Conservation (phyloP, 2,797 vertebrate species). For the Halcyon chelicuti region DNA sequence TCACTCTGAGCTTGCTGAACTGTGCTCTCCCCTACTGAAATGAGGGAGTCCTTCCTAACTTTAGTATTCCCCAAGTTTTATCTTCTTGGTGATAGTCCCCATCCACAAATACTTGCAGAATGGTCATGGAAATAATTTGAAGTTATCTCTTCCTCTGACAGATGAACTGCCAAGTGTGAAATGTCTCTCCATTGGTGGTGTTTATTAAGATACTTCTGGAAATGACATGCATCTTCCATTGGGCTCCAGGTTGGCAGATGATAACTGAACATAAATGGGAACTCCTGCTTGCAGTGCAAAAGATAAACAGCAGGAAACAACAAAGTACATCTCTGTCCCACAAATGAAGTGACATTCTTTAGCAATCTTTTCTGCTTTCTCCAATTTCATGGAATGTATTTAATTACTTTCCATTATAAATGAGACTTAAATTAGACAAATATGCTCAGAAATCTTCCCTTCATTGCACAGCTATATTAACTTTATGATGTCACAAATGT, state of each 20-base stretch:
- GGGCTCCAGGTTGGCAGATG: slow-evolving; percentile 29
- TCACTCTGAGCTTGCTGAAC: neutral
- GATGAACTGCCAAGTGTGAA: slow-evolving; percentile 55
- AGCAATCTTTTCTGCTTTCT: slow-evolving; percentile 27
- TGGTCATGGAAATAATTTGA: slow-evolving; percentile 33
- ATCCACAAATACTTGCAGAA: slow-evolving; percentile 28
- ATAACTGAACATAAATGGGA: slow-evolving; percentile 55
- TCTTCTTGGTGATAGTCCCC: neutral
- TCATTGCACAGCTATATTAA: slow-evolving; percentile 34
- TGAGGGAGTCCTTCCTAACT: neutral
- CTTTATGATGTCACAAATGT: slow-evolving; percentile 55
- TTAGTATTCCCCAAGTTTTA: neutral
- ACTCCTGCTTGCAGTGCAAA: slow-evolving; percentile 44
- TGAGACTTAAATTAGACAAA: slow-evolving; percentile 60
- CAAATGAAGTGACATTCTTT: slow-evolving; percentile 1
- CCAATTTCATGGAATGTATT: slow-evolving; percentile 41
- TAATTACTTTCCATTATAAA: slow-evolving; percentile 58
- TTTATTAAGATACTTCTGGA: slow-evolving; percentile 63
- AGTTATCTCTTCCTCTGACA: slow-evolving; percentile 54
- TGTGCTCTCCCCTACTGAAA: neutral
- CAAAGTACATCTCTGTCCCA: slow-evolving; percentile 28
- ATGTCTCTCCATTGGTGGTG: slow-evolving; percentile 42
- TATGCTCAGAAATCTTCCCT: slow-evolving; percentile 31
- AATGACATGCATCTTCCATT: slow-evolving; percentile 55
- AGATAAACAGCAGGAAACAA: slow-evolving; percentile 66